These are phyloP conservation scores for Vulpes vulpes DNA, from an alignment of 2,113 vertebrate genomes.

Conservation along the genomic window DNA sequence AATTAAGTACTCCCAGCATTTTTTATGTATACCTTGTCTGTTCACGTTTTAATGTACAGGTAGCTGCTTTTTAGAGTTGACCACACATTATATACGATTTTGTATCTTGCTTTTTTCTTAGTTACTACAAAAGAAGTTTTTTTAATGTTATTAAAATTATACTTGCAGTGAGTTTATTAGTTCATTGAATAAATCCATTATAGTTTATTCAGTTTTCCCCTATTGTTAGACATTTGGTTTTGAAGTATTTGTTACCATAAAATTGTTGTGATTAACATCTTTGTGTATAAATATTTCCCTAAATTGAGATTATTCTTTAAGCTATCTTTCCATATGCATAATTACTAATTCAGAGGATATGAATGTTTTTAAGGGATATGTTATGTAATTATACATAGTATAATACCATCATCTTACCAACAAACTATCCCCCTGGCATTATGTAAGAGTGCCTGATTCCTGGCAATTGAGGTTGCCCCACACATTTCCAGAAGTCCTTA, in stretches of 20 bases:
- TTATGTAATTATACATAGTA: neutral
- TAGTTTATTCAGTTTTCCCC: neutral
- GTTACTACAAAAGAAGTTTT: neutral
- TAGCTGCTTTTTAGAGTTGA: neutral
- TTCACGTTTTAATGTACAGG: neutral
- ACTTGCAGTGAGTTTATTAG: neutral
- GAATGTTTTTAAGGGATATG: constrained; percentile 13
- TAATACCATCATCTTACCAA: neutral
- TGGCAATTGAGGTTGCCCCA: neutral
- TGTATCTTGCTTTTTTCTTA: neutral
- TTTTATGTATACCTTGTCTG: neutral
- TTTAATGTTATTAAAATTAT: constrained; percentile 44
- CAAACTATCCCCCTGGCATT: neutral
- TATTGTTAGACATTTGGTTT: neutral
- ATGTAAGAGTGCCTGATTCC: neutral
- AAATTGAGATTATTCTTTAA: neutral
- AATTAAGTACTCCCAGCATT: neutral
- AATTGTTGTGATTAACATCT: constrained; percentile 14
- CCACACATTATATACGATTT: neutral
- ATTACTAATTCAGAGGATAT: constrained; percentile 13
- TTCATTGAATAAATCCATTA: constrained; percentile 42
- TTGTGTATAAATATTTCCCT: constrained; percentile 31
- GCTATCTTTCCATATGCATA: neutral
- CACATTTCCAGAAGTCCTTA: neutral
- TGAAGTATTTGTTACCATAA: neutral